These are phyloP conservation scores for Pantherophis guttatus DNA, from an alignment of 2,113 vertebrate genomes.

Conservation along the genomic window DNA sequence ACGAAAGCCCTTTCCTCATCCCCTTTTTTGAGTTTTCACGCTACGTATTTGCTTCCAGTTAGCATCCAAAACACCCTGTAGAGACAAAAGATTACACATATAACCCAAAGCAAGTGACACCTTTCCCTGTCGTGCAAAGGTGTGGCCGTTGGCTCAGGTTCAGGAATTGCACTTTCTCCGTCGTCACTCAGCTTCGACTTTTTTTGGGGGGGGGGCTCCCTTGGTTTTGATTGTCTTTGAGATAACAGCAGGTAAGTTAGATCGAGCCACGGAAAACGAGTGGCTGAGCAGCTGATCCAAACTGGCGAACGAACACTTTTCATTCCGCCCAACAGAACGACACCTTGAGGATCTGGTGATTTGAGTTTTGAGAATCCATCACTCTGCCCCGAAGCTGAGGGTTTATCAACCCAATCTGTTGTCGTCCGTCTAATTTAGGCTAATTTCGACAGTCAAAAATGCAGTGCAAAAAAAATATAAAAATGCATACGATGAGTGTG, in stretches of 20 bases:
- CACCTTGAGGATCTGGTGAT: background rate
- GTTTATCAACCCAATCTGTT: slow-evolving; percentile 53
- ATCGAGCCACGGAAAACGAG: slow-evolving; percentile 37
- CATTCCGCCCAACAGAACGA: slow-evolving; percentile 18
- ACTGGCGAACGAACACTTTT: slow-evolving; percentile 37
- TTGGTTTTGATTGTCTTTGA: slow-evolving; percentile 40
- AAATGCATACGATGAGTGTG: slow-evolving; percentile 40
- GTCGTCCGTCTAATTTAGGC: slow-evolving; percentile 65
- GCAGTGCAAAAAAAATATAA: background rate
- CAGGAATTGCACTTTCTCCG: slow-evolving; percentile 13
- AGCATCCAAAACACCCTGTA: background rate
- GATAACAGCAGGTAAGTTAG: slow-evolving; percentile 29
- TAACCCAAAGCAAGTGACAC: background rate
- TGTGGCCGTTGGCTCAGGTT: background rate
- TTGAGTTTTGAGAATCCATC: slow-evolving; percentile 34
- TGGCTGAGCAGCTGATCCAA: slow-evolving; percentile 57
- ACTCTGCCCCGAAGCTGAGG: slow-evolving; percentile 43
- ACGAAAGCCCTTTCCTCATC: slow-evolving; percentile 31
- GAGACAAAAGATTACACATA: background rate
- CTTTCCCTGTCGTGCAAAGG: background rate
- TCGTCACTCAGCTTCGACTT: background rate
- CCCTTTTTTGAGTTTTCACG: background rate
- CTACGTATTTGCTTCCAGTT: background rate
- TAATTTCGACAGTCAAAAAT: slow-evolving; percentile 45
- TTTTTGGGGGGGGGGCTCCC: background rate